Percentiles rank a stretch among this genome's conserved stretches.
These are phyloP conservation scores for Isoperla grammatica DNA, from an alignment of 2,888 invertebrate genomes.

Conservation along the genomic window DNA sequence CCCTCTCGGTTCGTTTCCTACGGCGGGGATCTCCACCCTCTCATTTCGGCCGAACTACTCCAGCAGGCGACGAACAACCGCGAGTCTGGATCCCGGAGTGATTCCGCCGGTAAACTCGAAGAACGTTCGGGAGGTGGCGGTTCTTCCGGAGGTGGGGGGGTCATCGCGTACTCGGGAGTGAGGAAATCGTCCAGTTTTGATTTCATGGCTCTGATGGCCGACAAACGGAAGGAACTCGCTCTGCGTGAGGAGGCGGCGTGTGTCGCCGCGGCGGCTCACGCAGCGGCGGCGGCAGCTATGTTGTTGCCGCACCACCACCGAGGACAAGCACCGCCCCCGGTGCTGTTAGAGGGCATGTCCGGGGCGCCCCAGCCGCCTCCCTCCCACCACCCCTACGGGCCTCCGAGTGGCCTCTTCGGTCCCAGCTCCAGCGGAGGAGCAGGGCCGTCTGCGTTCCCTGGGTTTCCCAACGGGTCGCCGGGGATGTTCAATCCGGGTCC, in stretches of 20 bases:
- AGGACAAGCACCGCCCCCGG: slow-evolving; percentile 38
- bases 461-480: slow-evolving; percentile 43
- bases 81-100: slow-evolving; percentile 7
- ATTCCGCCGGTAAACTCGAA: slow-evolving; percentile 8
- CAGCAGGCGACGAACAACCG: slow-evolving; percentile 40
- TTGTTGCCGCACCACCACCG: slow-evolving; percentile 58
- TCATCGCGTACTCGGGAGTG: slow-evolving; percentile 22
- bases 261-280: slow-evolving; percentile 43
- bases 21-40: slow-evolving; percentile 64
- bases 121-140: slow-evolving; percentile 6
- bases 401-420: slow-evolving; percentile 45
- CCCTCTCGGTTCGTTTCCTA: slow-evolving; percentile 71
- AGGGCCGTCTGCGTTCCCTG: slow-evolving; percentile 18
- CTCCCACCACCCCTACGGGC: slow-evolving; percentile 41
- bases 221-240: slow-evolving; percentile 77
- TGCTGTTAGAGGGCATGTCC: slow-evolving; percentile 26
- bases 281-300: slow-evolving; percentile 49
- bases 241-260: slow-evolving; percentile 62
- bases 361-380: slow-evolving; percentile 26
- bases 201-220: slow-evolving; percentile 86
- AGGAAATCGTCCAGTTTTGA: slow-evolving; percentile 49
- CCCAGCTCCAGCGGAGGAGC: slow-evolving; percentile 43
- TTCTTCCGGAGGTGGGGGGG: slow-evolving; percentile 10
- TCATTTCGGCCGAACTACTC: slow-evolving; percentile 52
- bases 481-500: slow-evolving; percentile 27